A percentile compares a stretch with the other conserved stretches of the same genome.
Evolutionary conservation across 2,797 vertebrate species (phyloP).

Genomic region (Macroramphosus scolopax): DNA sequence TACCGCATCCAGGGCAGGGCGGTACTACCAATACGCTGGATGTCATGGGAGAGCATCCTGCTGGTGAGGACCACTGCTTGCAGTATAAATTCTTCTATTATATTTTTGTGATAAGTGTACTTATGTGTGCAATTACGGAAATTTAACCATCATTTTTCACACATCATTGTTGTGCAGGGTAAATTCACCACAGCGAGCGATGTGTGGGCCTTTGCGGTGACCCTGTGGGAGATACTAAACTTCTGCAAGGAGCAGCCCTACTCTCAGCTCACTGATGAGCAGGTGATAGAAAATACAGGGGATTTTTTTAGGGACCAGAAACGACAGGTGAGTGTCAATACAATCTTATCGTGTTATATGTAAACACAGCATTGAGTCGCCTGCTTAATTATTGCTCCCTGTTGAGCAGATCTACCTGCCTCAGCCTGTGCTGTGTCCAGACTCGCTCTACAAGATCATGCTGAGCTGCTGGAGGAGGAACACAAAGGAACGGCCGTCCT

Average conservation of each 20-base stretch:
- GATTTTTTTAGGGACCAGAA: conserved; percentile 99
- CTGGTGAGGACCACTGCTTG: conserved; percentile 75
- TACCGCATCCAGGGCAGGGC: conserved; percentile 97
- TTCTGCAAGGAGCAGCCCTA: conserved; percentile 98
- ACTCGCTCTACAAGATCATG: conserved; percentile 96
- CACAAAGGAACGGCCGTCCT: conserved; percentile 90
- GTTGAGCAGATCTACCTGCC: conserved; percentile 88
- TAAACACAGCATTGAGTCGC: neutral
- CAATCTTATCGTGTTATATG: neutral
- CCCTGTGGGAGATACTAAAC: conserved; percentile 94
- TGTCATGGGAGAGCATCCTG: conserved; percentile 99
- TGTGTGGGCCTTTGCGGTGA: conserved; percentile 96
- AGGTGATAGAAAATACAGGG: conserved; percentile 98
- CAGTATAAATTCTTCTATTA: too few relatives aligned
- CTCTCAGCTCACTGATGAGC: conserved; percentile 94
- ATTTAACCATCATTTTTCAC: neutral
- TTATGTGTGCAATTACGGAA: neutral
- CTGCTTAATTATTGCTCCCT: neutral
- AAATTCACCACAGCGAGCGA: conserved; percentile 98
- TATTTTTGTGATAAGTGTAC: too few relatives aligned
- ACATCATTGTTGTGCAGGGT: conserved; percentile 75
- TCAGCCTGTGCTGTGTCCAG: conserved; percentile 89
- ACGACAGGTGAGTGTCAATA: conserved; percentile 81
- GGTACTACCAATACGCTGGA: conserved; percentile 97
- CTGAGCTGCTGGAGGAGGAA: conserved; percentile 96